Percentiles rank a stretch among this genome's conserved stretches.
Evolutionary conservation across 2,888 invertebrate species (phyloP).

Genomic region (Lasioglossum marginatum): DNA sequence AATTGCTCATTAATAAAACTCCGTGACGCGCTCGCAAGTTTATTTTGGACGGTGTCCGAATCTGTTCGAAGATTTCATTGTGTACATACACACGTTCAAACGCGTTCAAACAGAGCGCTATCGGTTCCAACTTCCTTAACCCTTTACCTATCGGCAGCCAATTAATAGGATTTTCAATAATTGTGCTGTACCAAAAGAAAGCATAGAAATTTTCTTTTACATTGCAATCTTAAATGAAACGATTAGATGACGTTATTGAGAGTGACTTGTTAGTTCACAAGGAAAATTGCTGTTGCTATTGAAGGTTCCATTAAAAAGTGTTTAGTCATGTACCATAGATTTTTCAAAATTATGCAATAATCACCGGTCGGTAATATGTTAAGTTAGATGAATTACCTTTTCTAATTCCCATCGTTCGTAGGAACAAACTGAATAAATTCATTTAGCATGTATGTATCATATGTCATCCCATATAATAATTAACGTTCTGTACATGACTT

Average conservation of each 20-base stretch:
- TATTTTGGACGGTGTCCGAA: conserved; percentile 14
- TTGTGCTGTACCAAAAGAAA: too few species aligned
- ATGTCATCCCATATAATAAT: background rate
- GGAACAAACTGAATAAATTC: conserved; percentile 1
- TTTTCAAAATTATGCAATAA: too few species aligned
- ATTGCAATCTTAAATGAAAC: too few species aligned
- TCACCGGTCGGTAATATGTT: too few species aligned
- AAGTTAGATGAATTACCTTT: background rate
- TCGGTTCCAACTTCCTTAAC: background rate
- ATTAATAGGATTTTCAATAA: too few species aligned
- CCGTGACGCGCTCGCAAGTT: background rate
- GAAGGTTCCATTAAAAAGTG: too few species aligned
- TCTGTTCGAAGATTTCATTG: conserved; percentile 15
- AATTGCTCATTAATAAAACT: background rate
- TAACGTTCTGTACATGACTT: conserved; percentile 1
- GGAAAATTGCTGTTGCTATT: too few species aligned
- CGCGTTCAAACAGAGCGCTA: background rate
- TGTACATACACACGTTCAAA: background rate
- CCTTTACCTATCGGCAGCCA: too few species aligned
- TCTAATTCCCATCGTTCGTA: background rate
- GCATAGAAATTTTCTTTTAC: too few species aligned
- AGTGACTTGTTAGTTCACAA: too few species aligned
- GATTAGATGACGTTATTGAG: too few species aligned
- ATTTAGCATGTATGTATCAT: background rate
- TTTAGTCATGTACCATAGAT: too few species aligned